phyloP scores from a whole-genome alignment of 2,797 vertebrate genomes.

The Simalia tracyae region DNA sequence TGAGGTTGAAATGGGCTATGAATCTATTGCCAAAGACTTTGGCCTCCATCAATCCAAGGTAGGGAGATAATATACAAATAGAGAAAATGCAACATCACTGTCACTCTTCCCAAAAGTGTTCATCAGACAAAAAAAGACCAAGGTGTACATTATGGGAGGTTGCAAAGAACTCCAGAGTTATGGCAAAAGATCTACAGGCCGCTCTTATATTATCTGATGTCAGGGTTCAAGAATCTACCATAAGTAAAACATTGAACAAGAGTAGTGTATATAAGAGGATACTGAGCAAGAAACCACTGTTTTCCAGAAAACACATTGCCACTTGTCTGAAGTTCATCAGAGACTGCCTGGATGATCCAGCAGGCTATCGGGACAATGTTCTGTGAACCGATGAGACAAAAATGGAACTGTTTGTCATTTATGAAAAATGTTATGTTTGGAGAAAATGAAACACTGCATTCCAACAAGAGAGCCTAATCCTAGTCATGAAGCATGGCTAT shows the following conservation, averaged over 20 bases:
- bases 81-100: neutral
- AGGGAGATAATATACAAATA: neutral
- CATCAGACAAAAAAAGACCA: neutral
- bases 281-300: neutral
- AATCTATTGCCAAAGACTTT: neutral
- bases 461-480: neutral
- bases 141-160: neutral
- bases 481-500: neutral
- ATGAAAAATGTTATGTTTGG: neutral
- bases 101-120: neutral
- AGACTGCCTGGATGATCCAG: neutral
- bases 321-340: neutral
- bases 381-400: neutral
- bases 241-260: neutral
- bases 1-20: neutral
- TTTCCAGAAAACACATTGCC: neutral
- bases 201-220: neutral
- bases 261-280: neutral
- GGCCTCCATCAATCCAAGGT: neutral
- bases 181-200: neutral
- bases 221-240: neutral
- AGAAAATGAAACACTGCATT: neutral
- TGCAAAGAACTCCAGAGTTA: neutral
- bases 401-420: neutral
- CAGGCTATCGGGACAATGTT: neutral